These are phyloP conservation scores for Oenanthe oenanthe DNA, from an alignment of 2,113 vertebrate genomes.

Conservation along the genomic window DNA sequence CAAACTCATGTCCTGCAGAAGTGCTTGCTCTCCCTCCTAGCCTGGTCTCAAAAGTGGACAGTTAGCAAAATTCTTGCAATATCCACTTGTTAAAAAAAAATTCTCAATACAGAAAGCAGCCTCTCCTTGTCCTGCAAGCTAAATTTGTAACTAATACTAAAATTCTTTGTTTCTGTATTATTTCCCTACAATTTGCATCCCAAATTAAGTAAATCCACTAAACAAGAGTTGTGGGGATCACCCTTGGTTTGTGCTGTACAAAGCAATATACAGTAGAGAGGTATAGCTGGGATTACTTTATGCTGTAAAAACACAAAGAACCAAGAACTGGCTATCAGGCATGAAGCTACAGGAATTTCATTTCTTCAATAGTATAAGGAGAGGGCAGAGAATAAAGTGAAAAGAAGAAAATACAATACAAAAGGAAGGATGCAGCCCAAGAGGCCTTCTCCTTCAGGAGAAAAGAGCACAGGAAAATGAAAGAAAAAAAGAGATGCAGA, in stretches of 20 bases:
- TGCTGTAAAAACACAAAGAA: not conserved
- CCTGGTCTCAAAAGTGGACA: not conserved
- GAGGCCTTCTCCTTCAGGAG: not conserved
- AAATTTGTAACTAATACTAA: not conserved
- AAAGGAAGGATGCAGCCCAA: not conserved
- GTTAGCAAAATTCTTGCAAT: not conserved
- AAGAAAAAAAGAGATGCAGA: not conserved
- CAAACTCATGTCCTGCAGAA: not conserved
- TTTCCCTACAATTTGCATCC: not conserved
- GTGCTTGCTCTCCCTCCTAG: not conserved
- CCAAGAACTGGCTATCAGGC: not conserved
- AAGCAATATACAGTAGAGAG: fast-evolving
- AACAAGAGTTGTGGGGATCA: not conserved
- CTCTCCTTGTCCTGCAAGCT: not conserved
- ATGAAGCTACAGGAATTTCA: not conserved
- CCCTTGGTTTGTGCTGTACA: not conserved
- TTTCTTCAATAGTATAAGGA: not conserved
- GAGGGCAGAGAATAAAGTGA: not conserved
- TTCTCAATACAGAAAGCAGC: not conserved
- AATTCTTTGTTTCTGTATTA: not conserved
- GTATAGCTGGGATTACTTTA: not conserved
- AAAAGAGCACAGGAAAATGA: not conserved
- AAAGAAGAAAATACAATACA: not conserved
- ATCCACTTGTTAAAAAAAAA: not conserved
- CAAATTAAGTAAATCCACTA: not conserved